These are phyloP conservation scores for Paramisgurnus dabryanus DNA, from an alignment of 2,113 vertebrate genomes.

Conservation along the genomic window DNA sequence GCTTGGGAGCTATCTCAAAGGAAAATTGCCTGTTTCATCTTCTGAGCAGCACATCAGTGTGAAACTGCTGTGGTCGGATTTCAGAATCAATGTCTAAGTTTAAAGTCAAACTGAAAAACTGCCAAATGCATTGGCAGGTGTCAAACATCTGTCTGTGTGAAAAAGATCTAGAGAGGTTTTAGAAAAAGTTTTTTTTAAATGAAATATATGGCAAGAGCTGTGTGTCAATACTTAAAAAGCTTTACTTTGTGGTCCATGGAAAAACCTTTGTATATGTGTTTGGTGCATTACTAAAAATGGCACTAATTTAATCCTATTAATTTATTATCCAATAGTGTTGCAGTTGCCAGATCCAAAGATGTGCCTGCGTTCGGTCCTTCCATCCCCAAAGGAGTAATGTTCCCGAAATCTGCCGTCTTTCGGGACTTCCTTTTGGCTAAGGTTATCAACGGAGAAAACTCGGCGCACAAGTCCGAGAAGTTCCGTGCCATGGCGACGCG, in stretches of 20 bases:
- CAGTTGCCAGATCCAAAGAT: constrained; percentile 85
- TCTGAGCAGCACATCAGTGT: background rate
- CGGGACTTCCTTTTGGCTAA: constrained; percentile 89
- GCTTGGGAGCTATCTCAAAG: background rate
- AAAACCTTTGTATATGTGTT: too few relatives aligned
- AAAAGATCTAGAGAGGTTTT: background rate
- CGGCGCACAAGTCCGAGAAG: constrained; percentile 85
- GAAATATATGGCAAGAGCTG: too few relatives aligned
- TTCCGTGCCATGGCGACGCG: constrained; percentile 85
- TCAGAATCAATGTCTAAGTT: background rate
- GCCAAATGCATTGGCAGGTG: background rate
- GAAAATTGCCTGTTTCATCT: constrained; percentile 5
- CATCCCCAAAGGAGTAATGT: constrained; percentile 84
- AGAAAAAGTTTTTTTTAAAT: background rate
- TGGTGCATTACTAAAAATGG: background rate
- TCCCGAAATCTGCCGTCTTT: constrained; percentile 85
- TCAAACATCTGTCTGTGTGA: background rate
- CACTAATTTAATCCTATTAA: too few relatives aligned
- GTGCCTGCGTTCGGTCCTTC: constrained; percentile 83
- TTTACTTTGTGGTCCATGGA: too few relatives aligned
- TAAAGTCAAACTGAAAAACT: background rate
- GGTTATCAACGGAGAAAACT: constrained; percentile 85
- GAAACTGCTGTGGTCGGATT: background rate
- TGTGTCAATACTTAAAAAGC: too few relatives aligned
- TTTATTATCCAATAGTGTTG: constrained; percentile 71